Conservation (phyloP, 2,888 invertebrate genomes). For the Netelia melanura region DNA sequence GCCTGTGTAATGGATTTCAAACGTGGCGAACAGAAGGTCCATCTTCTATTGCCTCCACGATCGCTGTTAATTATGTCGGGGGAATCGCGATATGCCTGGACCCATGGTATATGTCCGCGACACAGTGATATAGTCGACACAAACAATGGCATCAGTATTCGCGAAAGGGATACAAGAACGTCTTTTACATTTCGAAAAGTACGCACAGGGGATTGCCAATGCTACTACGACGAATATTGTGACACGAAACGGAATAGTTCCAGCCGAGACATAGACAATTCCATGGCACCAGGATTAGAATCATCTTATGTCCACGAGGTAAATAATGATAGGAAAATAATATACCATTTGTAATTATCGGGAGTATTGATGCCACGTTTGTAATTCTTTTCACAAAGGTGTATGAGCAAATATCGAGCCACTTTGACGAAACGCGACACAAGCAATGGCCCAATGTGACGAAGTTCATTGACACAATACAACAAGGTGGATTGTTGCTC, state of each 20-base stretch:
- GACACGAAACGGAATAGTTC: constrained; percentile 86
- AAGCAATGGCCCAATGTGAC: constrained; percentile 97
- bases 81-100: constrained; percentile 94
- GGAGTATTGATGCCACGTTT: neutral
- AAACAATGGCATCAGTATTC: constrained; percentile 86
- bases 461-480: constrained; percentile 90
- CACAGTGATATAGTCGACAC: constrained; percentile 91
- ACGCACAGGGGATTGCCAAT: constrained; percentile 87
- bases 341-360: neutral
- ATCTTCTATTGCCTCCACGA: constrained; percentile 89
- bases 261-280: constrained; percentile 81
- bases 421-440: constrained; percentile 97
- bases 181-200: constrained; percentile 95
- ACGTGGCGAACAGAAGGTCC: constrained; percentile 87
- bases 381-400: constrained; percentile 86
- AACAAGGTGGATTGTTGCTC: constrained; percentile 90
- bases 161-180: constrained; percentile 87
- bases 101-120: constrained; percentile 94
- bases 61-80: constrained; percentile 93
- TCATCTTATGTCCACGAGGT: constrained; percentile 91
- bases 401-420: constrained; percentile 96
- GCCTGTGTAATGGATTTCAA: constrained; percentile 96
- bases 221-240: constrained; percentile 89
- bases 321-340: constrained; percentile 44
- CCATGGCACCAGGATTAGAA: constrained; percentile 89